A percentile compares a stretch with the other conserved stretches of the same genome.
These are phyloP conservation scores for Corythoichthys intestinalis DNA, from an alignment of 2,113 vertebrate genomes.

Conservation along the genomic window DNA sequence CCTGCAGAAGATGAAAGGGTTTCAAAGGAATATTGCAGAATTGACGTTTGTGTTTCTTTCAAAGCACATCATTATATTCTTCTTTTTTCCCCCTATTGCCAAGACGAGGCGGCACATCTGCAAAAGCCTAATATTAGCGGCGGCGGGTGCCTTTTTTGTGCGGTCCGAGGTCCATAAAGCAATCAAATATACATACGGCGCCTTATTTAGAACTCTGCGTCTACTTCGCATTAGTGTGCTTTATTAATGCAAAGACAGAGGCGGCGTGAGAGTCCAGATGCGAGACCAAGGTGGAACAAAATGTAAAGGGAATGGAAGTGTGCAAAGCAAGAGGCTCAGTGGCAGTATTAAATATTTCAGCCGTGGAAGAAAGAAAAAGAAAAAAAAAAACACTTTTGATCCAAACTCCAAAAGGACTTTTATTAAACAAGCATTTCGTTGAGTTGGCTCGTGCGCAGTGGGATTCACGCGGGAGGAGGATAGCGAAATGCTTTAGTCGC, in stretches of 20 bases:
- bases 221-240: slow-evolving; percentile 37
- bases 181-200: slow-evolving; percentile 49
- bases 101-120: slow-evolving; percentile 16
- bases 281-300: slow-evolving; percentile 5
- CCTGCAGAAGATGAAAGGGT: slow-evolving; percentile 38
- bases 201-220: slow-evolving; percentile 22
- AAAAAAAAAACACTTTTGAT: slow-evolving; percentile 52
- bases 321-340: slow-evolving; percentile 12
- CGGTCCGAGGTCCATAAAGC: slow-evolving; percentile 22
- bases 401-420: slow-evolving; percentile 53
- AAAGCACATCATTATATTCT: neutral
- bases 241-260: slow-evolving; percentile 36
- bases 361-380: slow-evolving; percentile 23
- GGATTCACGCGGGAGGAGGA: slow-evolving; percentile 36
- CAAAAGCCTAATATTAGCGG: neutral
- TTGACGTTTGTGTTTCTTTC: slow-evolving; percentile 29
- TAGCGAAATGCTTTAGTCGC: slow-evolving; percentile 22
- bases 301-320: slow-evolving; percentile 19
- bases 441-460: slow-evolving; percentile 48
- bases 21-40: slow-evolving; percentile 14
- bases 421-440: slow-evolving; percentile 57
- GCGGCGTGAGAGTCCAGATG: slow-evolving; percentile 6
- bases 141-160: slow-evolving; percentile 11
- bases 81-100: slow-evolving; percentile 25
- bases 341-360: slow-evolving; percentile 58